Evolutionary conservation across 30 jellyfish, hydroid and myxozoan genomes (phyloP).

Genomic region (Chironex yamaguchii): DNA sequence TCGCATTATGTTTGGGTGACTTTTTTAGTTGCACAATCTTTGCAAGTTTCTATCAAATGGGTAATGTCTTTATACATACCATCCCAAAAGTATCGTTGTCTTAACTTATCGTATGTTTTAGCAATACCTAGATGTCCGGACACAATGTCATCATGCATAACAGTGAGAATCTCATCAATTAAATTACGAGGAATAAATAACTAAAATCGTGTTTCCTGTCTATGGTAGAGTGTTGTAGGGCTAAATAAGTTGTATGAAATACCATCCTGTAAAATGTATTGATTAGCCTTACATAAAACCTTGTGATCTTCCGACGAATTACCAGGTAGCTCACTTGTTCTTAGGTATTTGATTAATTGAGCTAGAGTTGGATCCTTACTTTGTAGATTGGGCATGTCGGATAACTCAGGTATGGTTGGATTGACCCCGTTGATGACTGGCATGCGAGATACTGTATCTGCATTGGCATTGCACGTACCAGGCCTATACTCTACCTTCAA

Average conservation of each 20-base stretch:
- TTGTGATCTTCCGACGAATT: slow-evolving; percentile 65
- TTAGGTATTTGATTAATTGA: slow-evolving; percentile 14
- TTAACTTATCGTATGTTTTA: slow-evolving; percentile 47
- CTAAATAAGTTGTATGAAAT: slow-evolving; percentile 57
- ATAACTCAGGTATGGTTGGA: slow-evolving; percentile 34
- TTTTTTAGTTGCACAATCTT: slow-evolving; percentile 72
- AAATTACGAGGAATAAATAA: slow-evolving; percentile 55
- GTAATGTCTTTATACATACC: slow-evolving; percentile 65
- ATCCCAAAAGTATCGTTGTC: slow-evolving; percentile 70
- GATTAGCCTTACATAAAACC: slow-evolving; percentile 9
- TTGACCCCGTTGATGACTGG: slow-evolving; percentile 39
- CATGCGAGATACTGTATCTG: slow-evolving; percentile 71
- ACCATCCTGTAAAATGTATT: slow-evolving; percentile 41
- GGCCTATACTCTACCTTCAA: slow-evolving; percentile 67
- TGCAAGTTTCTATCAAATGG: slow-evolving; percentile 67
- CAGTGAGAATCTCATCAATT: slow-evolving; percentile 25
- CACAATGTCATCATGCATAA: slow-evolving; percentile 59
- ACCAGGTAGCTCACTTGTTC: slow-evolving; percentile 51
- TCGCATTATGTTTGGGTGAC: slow-evolving; percentile 50
- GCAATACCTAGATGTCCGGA: slow-evolving; percentile 77
- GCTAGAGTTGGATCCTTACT: slow-evolving; percentile 45
- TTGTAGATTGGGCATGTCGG: slow-evolving; percentile 49
- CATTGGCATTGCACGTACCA: slow-evolving; percentile 56
- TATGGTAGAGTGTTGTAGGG: slow-evolving; percentile 55
- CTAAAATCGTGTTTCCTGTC: slow-evolving; percentile 61